phyloP scores from a whole-genome alignment of 2,888 invertebrate species.

The Fabriciana adippe region DNA sequence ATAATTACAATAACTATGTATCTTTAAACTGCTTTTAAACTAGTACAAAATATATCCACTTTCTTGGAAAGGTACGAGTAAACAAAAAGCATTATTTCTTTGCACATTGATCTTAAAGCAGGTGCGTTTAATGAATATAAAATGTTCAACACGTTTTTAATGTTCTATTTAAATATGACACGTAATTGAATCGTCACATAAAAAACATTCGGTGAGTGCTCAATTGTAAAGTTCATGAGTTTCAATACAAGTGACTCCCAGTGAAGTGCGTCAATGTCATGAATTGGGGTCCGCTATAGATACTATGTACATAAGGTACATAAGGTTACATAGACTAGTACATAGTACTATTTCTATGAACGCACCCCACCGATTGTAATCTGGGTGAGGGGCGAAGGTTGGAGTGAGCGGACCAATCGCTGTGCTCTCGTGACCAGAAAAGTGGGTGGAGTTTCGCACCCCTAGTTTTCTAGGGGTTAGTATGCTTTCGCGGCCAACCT shows the following conservation, averaged over 20 bases:
- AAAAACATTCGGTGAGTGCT: not conserved
- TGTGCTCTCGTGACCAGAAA: constrained; percentile 81
- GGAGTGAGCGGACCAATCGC: constrained; percentile 77
- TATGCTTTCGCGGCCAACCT: constrained; percentile 83
- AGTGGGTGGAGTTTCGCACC: constrained; percentile 82
- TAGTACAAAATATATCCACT: too few relatives aligned
- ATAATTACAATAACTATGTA: too few relatives aligned
- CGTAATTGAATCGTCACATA: not conserved
- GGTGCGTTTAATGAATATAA: not conserved
- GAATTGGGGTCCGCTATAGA: constrained; percentile 58
- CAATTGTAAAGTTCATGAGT: not conserved
- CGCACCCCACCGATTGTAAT: constrained; percentile 82
- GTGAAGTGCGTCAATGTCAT: constrained; percentile 66
- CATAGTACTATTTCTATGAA: constrained; percentile 81
- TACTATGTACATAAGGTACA: constrained; percentile 63
- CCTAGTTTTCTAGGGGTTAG: constrained; percentile 83
- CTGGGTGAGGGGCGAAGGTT: constrained; percentile 78
- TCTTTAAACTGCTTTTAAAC: too few relatives aligned
- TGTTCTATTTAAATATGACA: too few relatives aligned
- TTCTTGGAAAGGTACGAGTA: too few relatives aligned
- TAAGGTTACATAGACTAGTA: constrained; percentile 67
- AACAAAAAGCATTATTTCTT: not conserved
- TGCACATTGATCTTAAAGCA: not conserved
- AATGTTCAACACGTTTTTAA: not conserved
- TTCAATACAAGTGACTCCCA: constrained; percentile 28